Evolutionary conservation across 2,888 invertebrate species (phyloP).

Genomic region (Urechis unicinctus): DNA sequence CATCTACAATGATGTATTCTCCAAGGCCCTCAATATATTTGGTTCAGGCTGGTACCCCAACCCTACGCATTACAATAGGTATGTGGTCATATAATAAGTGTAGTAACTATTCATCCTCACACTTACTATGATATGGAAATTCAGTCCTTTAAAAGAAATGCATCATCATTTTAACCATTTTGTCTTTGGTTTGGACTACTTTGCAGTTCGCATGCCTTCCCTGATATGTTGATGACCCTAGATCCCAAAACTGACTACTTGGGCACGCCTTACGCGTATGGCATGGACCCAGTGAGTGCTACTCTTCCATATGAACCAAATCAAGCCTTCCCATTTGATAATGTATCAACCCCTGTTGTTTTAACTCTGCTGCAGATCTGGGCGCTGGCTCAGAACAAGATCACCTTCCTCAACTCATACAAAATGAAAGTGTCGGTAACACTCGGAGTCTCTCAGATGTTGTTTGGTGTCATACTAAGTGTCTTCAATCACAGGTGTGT

Average conservation of each 20-base stretch:
- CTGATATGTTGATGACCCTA: constrained; percentile 65
- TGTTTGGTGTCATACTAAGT: constrained; percentile 84
- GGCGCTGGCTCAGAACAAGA: constrained; percentile 72
- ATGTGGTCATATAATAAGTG: no score
- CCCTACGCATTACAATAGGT: constrained; percentile 4
- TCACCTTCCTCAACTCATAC: constrained; percentile 87
- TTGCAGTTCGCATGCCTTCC: not conserved
- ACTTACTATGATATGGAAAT: no score
- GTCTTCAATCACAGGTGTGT: constrained; percentile 51
- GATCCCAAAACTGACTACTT: constrained; percentile 8
- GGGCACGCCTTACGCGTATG: constrained; percentile 20
- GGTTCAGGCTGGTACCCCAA: constrained; percentile 72
- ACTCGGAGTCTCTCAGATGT: constrained; percentile 92
- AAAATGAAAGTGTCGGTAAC: constrained; percentile 95
- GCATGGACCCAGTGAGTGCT: constrained; percentile 22
- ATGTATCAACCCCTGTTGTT: not conserved
- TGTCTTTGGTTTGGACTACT: not conserved
- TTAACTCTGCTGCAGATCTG: constrained; percentile 58
- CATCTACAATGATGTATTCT: constrained; percentile 96
- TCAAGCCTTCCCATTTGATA: not conserved
- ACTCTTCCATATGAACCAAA: not conserved
- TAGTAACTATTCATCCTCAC: no score
- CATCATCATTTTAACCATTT: no score
- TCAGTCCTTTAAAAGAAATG: no score
- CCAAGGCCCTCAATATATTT: constrained; percentile 94